phyloP scores from a whole-genome alignment of 2,113 vertebrate genomes.

The Capreolus pygargus region DNA sequence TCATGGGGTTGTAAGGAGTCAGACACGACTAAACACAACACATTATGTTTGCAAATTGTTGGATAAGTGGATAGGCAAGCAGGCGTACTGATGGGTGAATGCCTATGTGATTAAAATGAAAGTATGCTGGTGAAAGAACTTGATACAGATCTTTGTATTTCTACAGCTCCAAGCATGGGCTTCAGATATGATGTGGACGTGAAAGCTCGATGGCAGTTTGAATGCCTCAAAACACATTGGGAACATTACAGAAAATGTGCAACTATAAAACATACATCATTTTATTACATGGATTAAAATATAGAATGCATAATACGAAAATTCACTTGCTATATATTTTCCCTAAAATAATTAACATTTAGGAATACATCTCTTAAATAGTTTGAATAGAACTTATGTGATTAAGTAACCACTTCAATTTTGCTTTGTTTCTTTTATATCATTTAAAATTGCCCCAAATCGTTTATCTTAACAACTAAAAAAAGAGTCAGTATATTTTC shows the following conservation, averaged over 20 bases:
- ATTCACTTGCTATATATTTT: neutral
- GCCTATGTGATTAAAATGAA: neutral
- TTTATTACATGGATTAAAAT: neutral
- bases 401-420: neutral
- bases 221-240: neutral
- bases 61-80: neutral
- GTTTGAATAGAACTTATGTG: neutral
- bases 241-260: neutral
- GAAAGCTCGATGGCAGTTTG: neutral
- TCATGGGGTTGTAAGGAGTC: neutral
- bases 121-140: neutral
- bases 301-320: neutral
- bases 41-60: neutral
- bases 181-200: neutral
- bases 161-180: neutral
- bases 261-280: neutral
- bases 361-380: neutral
- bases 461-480: neutral
- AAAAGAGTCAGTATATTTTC: neutral
- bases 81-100: neutral
- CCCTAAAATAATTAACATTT: neutral
- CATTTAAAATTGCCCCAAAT: neutral
- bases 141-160: neutral
- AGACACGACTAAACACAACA: neutral
- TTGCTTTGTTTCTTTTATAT: neutral